Evolutionary conservation across 1,140 invertebrate species (phyloP).

Genomic region (Lineus longissimus): DNA sequence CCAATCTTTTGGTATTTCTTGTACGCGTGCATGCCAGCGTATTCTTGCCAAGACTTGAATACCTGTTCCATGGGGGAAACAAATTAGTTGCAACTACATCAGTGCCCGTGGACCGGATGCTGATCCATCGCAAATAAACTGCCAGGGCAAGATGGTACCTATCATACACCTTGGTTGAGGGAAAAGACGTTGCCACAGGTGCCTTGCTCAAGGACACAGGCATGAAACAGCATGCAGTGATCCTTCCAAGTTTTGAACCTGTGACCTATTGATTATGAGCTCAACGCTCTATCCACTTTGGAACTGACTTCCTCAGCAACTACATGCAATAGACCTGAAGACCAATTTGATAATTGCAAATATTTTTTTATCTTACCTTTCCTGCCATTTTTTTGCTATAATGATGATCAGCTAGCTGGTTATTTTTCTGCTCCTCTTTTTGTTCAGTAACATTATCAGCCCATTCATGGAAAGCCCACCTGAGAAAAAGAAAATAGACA

Average conservation of each 20-base stretch:
- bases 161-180: too few species aligned
- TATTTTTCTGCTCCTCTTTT: not conserved
- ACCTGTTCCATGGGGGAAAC: slow-evolving; percentile 22
- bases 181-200: too few species aligned
- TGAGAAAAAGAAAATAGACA: not conserved
- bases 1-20: slow-evolving; percentile 36
- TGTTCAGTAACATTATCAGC: not conserved
- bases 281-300: too few species aligned
- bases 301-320: too few species aligned
- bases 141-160: too few species aligned
- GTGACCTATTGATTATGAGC: too few species aligned
- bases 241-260: too few species aligned
- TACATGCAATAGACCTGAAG: too few species aligned
- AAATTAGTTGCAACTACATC: not conserved
- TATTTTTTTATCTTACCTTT: not conserved
- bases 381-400: not conserved
- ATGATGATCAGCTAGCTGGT: not conserved
- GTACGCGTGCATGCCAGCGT: slow-evolving; percentile 37
- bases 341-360: too few species aligned
- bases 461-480: not conserved
- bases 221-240: too few species aligned
- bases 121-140: too few species aligned
- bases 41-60: slow-evolving; percentile 33
- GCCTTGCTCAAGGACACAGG: too few species aligned
- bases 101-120: not conserved